Percentiles rank a stretch among this genome's conserved stretches.
Evolutionary conservation across 2,888 invertebrate species (phyloP).

Genomic region (Megalurothrips usitatus): DNA sequence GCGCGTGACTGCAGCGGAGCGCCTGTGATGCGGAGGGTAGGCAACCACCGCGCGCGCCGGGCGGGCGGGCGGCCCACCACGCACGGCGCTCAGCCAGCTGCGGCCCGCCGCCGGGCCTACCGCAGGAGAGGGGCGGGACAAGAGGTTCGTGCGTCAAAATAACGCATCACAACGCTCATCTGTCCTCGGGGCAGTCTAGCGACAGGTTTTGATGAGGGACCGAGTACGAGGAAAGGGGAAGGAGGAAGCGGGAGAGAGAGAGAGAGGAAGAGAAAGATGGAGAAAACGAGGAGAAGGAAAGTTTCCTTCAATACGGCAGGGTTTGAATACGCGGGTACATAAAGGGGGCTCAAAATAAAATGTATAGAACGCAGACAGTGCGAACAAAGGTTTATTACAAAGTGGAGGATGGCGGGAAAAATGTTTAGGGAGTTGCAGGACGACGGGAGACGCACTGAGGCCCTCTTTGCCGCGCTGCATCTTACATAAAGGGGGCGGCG

Average conservation of each 20-base stretch:
- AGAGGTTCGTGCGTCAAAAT: not conserved
- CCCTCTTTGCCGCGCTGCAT: too few species aligned
- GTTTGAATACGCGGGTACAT: too few species aligned
- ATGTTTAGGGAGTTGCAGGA: too few species aligned
- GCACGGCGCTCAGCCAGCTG: not conserved
- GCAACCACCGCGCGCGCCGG: not conserved
- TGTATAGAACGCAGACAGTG: too few species aligned
- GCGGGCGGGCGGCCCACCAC: not conserved
- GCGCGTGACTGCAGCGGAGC: not conserved
- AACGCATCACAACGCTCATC: not conserved
- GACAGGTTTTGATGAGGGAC: not conserved
- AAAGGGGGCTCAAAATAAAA: too few species aligned
- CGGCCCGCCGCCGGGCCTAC: not conserved
- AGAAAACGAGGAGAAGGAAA: not conserved
- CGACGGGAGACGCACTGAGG: too few species aligned
- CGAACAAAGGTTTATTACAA: too few species aligned
- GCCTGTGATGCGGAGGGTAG: not conserved
- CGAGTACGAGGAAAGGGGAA: not conserved
- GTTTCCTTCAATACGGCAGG: not conserved
- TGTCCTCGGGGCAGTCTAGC: not conserved
- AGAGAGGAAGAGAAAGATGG: not conserved
- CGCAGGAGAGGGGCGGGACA: not conserved
- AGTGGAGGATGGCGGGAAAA: too few species aligned
- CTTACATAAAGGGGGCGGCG: too few species aligned
- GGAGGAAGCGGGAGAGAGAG: slow-evolving; percentile 1